Conservation (phyloP, 1,140 invertebrate species). For the Pseudomyrmex pallidus region DNA sequence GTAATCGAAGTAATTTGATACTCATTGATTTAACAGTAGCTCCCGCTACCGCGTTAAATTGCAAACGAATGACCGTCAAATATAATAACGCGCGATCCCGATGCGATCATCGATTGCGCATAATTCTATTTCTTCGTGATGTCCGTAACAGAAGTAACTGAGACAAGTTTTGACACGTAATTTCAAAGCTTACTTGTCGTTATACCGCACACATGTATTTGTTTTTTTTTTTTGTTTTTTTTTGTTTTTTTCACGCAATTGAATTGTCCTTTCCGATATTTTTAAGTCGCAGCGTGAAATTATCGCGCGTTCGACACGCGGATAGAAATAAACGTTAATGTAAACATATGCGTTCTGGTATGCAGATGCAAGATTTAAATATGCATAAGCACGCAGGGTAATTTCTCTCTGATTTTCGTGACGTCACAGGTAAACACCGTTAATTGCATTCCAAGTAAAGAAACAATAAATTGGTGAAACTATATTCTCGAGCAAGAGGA, state of each 20-base stretch:
- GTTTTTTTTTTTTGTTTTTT: too few species aligned
- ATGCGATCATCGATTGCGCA: conserved; percentile 18
- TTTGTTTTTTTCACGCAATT: too few species aligned
- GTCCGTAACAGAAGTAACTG: too few species aligned
- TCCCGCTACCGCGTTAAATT: neutral
- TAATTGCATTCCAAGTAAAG: conserved; percentile 52
- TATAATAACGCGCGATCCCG: conserved; percentile 14
- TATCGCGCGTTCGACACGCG: too few species aligned
- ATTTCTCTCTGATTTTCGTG: neutral
- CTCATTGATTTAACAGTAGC: conserved; percentile 33
- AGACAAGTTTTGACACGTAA: too few species aligned
- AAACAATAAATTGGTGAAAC: conserved; percentile 45
- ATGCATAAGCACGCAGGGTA: neutral
- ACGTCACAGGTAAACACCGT: conserved; percentile 66
- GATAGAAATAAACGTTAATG: too few species aligned
- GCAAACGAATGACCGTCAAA: conserved; percentile 49
- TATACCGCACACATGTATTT: too few species aligned
- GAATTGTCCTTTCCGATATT: too few species aligned
- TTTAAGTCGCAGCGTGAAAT: too few species aligned
- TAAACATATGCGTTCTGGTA: too few species aligned
- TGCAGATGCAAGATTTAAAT: neutral
- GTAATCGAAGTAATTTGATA: conserved; percentile 64
- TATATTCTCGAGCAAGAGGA: conserved; percentile 27
- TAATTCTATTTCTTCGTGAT: neutral
- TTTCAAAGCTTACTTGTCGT: too few species aligned